These are phyloP conservation scores for Sinelater perroti DNA, from an alignment of 2,888 invertebrate genomes.

Conservation along the genomic window DNA sequence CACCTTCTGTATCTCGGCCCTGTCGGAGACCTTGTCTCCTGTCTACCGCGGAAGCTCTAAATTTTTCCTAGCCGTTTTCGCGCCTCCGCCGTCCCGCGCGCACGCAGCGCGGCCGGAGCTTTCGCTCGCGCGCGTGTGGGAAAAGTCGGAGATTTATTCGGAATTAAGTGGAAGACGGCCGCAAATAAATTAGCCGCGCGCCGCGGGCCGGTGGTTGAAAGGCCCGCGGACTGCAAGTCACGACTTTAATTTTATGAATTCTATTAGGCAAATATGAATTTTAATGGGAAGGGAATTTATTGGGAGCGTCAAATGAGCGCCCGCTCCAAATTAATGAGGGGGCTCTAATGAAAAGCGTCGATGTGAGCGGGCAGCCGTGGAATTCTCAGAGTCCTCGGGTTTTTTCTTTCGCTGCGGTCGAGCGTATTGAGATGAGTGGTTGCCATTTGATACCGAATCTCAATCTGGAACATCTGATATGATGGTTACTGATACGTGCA, in stretches of 20 bases:
- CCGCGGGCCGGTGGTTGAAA: constrained; percentile 13
- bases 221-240: constrained; percentile 28
- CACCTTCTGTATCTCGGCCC: constrained; percentile 48
- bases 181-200: constrained; percentile 13
- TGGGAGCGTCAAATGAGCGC: constrained; percentile 20
- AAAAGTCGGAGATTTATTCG: constrained; percentile 2
- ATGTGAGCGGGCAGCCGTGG: constrained; percentile 32
- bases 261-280: constrained; percentile 29
- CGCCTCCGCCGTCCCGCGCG: not conserved
- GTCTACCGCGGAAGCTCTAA: constrained; percentile 23
- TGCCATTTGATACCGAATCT: constrained; percentile 43
- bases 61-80: constrained; percentile 17
- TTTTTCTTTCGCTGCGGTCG: constrained; percentile 35
- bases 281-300: constrained; percentile 30
- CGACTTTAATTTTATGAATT: constrained; percentile 29
- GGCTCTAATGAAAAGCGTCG: constrained; percentile 32
- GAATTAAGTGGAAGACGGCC: constrained; percentile 12
- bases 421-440: constrained; percentile 40
- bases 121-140: too few relatives aligned
- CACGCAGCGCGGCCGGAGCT: not conserved
- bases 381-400: constrained; percentile 32
- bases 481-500: constrained; percentile 35
- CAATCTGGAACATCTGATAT: constrained; percentile 42
- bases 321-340: constrained; percentile 23
- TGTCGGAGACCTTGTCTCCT: constrained; percentile 22